These are phyloP conservation scores for Euzophera pinguis DNA, from an alignment of 2,888 invertebrate species.

Conservation along the genomic window DNA sequence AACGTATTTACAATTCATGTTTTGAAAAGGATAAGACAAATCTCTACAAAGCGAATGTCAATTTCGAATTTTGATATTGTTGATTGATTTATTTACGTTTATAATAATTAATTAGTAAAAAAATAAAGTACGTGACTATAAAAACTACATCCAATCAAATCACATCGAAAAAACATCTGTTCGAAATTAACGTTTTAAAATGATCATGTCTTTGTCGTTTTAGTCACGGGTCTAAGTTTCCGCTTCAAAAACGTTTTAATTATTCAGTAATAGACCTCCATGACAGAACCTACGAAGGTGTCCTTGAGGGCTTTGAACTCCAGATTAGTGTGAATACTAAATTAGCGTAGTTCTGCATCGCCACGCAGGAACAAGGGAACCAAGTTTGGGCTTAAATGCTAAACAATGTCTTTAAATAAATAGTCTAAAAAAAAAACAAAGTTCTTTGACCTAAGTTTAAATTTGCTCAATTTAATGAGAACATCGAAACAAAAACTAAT, in stretches of 20 bases:
- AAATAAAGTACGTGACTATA: too few relatives aligned
- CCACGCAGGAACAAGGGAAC: conserved; percentile 2
- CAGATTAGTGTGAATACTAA: neutral
- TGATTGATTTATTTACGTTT: too few relatives aligned
- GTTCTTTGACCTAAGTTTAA: neutral
- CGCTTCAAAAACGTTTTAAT: conserved; percentile 6
- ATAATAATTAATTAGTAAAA: too few relatives aligned
- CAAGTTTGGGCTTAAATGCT: neutral
- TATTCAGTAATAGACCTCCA: conserved; percentile 1
- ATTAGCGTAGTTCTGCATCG: conserved; percentile 5
- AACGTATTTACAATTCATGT: too few relatives aligned
- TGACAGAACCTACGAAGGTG: neutral
- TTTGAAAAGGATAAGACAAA: too few relatives aligned
- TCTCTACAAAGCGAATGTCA: too few relatives aligned
- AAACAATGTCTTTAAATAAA: neutral
- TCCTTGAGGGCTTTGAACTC: conserved; percentile 2
- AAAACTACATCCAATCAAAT: too few relatives aligned
- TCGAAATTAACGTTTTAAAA: too few relatives aligned
- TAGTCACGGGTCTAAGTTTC: conserved; percentile 1
- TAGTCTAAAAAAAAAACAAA: neutral
- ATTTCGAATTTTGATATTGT: too few relatives aligned
- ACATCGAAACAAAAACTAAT: neutral
- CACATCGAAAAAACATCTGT: too few relatives aligned
- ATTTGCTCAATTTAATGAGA: neutral
- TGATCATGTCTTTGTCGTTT: neutral